phyloP scores from a whole-genome alignment of 2,888 invertebrate species.

The Mesodorylaimus sp. region DNA sequence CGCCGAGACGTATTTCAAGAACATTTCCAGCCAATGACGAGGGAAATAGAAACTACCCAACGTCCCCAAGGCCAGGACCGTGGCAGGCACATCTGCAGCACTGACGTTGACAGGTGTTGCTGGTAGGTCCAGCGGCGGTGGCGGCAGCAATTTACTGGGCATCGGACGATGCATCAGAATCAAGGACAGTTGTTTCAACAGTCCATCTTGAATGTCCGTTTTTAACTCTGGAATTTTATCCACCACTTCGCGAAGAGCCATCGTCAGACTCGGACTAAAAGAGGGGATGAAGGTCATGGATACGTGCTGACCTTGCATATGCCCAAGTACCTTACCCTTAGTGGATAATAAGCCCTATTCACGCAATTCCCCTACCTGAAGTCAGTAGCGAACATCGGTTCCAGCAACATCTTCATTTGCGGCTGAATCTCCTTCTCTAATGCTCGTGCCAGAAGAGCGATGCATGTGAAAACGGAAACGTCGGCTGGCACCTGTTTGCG shows the following conservation, averaged over 20 bases:
- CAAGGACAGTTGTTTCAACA: conserved; percentile 71
- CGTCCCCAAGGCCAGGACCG: conserved; percentile 75
- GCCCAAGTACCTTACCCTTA: too few relatives aligned
- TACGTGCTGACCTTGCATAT: too few relatives aligned
- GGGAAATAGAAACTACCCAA: conserved; percentile 59
- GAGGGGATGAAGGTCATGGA: too few relatives aligned
- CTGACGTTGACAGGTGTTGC: conserved; percentile 28
- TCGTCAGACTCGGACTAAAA: conserved; percentile 58
- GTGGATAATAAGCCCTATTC: not conserved
- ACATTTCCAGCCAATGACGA: conserved; percentile 21
- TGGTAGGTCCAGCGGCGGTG: conserved; percentile 14
- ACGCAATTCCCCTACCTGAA: conserved; percentile 35
- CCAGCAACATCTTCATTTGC: conserved; percentile 56
- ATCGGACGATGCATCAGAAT: conserved; percentile 65
- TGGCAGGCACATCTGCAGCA: conserved; percentile 61
- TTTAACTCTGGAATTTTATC: conserved; percentile 67
- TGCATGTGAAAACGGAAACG: conserved; percentile 75
- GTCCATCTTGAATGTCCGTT: conserved; percentile 71
- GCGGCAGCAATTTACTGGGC: conserved; percentile 11
- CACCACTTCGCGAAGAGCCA: conserved; percentile 72
- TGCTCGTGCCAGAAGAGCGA: conserved; percentile 71
- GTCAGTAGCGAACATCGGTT: conserved; percentile 77
- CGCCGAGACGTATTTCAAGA: conserved; percentile 24
- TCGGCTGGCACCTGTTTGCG: conserved; percentile 51
- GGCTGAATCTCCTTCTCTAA: conserved; percentile 46